A percentile compares a stretch with the other conserved stretches of the same genome.
These are phyloP conservation scores for Staurois parvus DNA, from an alignment of 2,797 vertebrate genomes.

Conservation along the genomic window DNA sequence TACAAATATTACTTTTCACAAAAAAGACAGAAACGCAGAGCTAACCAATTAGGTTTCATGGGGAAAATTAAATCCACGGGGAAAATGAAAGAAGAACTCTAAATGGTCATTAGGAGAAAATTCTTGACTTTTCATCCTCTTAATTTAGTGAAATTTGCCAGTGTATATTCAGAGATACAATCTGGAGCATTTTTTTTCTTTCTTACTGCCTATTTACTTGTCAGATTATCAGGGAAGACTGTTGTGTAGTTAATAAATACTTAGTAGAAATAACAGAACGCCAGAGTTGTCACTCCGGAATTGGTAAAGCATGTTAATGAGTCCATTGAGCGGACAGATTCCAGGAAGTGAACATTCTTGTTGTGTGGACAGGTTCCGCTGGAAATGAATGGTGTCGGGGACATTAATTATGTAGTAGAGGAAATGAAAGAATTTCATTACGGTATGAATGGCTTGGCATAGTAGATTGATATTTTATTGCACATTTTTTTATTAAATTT, in stretches of 20 bases:
- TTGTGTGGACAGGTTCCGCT: neutral
- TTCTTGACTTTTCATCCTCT: too few species aligned
- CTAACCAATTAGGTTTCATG: too few species aligned
- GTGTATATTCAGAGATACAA: too few species aligned
- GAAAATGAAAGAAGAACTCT: too few species aligned
- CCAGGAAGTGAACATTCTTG: neutral
- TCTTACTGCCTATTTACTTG: neutral
- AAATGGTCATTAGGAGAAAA: too few species aligned
- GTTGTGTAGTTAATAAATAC: neutral
- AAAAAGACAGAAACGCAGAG: too few species aligned
- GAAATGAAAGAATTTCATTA: too few species aligned
- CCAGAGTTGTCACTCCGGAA: neutral
- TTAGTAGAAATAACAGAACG: neutral
- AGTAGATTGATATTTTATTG: too few species aligned
- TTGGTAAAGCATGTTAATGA: neutral
- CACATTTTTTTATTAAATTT: too few species aligned
- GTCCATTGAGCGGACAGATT: neutral
- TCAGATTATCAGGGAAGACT: neutral
- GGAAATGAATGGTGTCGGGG: neutral
- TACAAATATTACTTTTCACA: too few species aligned
- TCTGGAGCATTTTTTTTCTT: neutral
- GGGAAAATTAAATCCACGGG: too few species aligned
- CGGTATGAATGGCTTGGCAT: neutral
- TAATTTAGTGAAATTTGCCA: too few species aligned
- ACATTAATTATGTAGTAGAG: neutral